Base-by-base conservation (phyloP, 2,797 vertebrate species). In the Channallabes apus region DNA sequence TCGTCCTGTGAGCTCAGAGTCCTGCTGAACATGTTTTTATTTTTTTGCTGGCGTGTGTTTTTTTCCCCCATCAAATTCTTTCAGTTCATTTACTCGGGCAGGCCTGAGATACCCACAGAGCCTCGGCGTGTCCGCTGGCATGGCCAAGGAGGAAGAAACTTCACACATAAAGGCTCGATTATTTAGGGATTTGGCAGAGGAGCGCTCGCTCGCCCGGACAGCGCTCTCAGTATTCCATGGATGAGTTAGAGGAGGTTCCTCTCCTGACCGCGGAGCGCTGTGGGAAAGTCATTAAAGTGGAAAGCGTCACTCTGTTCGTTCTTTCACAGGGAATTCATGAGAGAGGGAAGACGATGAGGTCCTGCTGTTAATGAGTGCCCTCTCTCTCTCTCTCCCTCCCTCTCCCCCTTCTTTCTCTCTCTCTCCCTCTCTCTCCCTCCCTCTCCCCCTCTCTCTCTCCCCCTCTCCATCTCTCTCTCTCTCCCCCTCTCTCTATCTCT, bases 241-340 rank as follows among this genome's bases (percentile, higher is more conserved):
- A 90, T 90, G 94, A 93, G 89, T 88, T 89, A 92, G 84, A 80
- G 56, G 46, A 88, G 76, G 91, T 62, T 41, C 35, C 38, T 51
- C 27, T 79, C 11, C 35, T 41, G 35, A 41, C 61, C 75, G 22
- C 51, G 46, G 91, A 87, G 91, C 87, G 92, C 94, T 94, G 90
- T 92, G 91, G 95, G 94, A 96, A 96, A 97, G 94, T 92, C 93
- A 95, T 93, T 94, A 94, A 94, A 95, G 94, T 95, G 90, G 93
- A 94, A 95, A 96, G 92, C 91, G 92, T 95, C 94, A 73, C 92
- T 87, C 81, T 91, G 94, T 94, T 92, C 56, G 88, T 92, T 91
- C 91, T 5, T 90, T 92, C 87, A 91, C 90, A 94, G 90, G 87
- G 90, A 93, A 83, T 90, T 86, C 85, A 92, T 90, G 92, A 92